Evolutionary conservation across 2,888 invertebrate genomes (phyloP).

Genomic region (Ptychoptera contaminata): DNA sequence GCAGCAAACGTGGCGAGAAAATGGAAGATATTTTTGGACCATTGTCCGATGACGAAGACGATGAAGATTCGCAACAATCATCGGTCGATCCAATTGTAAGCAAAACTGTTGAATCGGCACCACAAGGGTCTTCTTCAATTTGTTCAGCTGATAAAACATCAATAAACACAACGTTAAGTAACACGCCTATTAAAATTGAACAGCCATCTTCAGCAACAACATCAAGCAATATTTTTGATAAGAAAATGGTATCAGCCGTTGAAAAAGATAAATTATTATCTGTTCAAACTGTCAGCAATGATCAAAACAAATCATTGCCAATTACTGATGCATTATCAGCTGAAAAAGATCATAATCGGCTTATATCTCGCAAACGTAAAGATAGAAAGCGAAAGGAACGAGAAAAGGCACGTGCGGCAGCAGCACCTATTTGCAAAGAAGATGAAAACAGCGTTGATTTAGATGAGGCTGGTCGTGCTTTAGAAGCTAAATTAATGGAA

Average conservation of each 20-base stretch:
- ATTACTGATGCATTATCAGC: not conserved
- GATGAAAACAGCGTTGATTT: constrained; percentile 70
- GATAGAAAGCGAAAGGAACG: constrained; percentile 49
- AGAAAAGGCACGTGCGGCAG: constrained; percentile 31
- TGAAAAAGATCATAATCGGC: constrained; percentile 28
- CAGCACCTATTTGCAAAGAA: constrained; percentile 32
- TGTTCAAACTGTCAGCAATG: too few species aligned
- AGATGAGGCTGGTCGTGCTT: constrained; percentile 64
- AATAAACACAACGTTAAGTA: not conserved
- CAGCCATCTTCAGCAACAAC: not conserved
- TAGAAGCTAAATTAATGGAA: constrained; percentile 65
- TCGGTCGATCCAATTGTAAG: not conserved
- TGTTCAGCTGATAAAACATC: too few species aligned
- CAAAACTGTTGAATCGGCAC: not conserved
- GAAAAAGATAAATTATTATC: not conserved
- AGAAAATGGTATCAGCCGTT: not conserved
- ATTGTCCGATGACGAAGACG: constrained; percentile 52
- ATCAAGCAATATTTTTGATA: not conserved
- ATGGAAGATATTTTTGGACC: constrained; percentile 84
- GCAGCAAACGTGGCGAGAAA: constrained; percentile 51
- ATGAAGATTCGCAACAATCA: not conserved
- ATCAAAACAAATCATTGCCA: too few species aligned
- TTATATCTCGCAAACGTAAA: constrained; percentile 32
- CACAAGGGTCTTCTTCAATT: too few species aligned
- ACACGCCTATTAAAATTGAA: not conserved